Conservation (phyloP, 2,888 invertebrate species). For the Escarpia spicata region DNA sequence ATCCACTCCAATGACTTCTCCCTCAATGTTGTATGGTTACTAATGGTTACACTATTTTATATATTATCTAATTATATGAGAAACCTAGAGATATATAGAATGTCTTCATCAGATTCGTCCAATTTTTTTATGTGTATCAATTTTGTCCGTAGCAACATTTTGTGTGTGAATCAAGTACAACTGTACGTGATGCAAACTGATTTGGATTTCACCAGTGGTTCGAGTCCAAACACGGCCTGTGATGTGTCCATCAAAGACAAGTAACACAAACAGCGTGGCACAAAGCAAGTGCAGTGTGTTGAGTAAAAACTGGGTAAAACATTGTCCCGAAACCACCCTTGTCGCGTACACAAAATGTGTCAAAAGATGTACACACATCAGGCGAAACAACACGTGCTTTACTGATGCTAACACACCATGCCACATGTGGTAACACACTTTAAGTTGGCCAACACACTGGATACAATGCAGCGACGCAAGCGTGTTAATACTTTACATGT, state of each 20-base stretch:
- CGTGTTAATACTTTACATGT: neutral
- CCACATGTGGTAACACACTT: neutral
- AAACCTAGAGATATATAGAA: neutral
- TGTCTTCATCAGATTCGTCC: neutral
- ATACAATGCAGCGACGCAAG: neutral
- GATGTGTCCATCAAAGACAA: neutral
- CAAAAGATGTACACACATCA: neutral
- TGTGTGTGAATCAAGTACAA: neutral
- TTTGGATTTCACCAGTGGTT: neutral
- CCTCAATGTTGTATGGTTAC: neutral
- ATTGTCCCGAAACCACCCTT: neutral
- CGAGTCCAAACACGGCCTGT: neutral
- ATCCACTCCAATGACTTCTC: neutral
- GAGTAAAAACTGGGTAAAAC: neutral
- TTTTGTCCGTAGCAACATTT: neutral
- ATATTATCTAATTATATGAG: neutral
- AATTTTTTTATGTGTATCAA: neutral
- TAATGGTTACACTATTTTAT: neutral
- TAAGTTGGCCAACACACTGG: neutral
- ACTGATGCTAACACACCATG: neutral
- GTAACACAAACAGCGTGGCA: neutral
- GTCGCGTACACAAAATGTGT: neutral
- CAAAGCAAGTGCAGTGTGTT: neutral
- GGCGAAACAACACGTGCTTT: neutral
- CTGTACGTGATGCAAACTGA: neutral